phyloP scores from a whole-genome alignment of 2,113 vertebrate species.

The Dromas ardeola region DNA sequence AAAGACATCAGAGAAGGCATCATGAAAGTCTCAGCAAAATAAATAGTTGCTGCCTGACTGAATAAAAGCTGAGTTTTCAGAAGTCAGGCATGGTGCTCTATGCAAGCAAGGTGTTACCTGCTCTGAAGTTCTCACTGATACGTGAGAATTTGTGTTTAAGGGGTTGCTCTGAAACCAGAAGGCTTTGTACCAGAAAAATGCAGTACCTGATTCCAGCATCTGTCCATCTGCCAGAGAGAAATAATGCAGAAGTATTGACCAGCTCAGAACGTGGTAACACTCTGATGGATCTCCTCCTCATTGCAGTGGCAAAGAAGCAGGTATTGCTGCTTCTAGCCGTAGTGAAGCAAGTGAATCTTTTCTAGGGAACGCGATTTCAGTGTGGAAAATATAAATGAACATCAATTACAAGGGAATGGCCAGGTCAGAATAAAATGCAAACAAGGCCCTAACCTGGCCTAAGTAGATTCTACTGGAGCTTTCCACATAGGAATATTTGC shows the following conservation, averaged over 20 bases:
- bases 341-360: not conserved
- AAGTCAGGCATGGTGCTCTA: not conserved
- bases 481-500: not conserved
- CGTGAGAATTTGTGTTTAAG: not conserved
- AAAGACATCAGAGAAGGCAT: not conserved
- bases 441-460: not conserved
- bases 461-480: not conserved
- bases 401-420: not conserved
- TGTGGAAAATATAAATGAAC: not conserved
- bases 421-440: not conserved
- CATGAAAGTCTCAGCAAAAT: not conserved
- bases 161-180: not conserved
- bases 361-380: not conserved
- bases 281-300: not conserved
- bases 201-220: not conserved
- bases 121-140: not conserved
- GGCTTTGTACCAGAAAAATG: not conserved
- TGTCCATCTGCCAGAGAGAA: not conserved
- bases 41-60: not conserved
- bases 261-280: accelerated
- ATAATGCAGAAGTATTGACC: not conserved
- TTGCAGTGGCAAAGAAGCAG: not conserved
- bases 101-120: not conserved
- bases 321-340: not conserved
- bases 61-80: not conserved